Base-by-base conservation (phyloP, 2,888 invertebrate species). In the Furcula furcula region DNA sequence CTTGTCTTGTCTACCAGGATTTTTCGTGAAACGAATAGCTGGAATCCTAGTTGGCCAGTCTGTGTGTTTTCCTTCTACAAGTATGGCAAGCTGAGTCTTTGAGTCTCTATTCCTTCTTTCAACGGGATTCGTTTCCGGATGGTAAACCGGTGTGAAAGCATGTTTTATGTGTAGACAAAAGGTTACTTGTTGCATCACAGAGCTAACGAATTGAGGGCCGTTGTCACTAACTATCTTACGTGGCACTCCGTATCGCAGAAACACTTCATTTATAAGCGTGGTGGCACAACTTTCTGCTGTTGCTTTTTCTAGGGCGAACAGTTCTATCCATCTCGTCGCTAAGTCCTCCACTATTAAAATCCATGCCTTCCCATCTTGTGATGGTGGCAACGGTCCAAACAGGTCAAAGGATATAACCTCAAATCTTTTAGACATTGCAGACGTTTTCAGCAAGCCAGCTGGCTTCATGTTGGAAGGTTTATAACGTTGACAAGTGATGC, bases 371-470 rank as follows among this genome's bases (percentile, higher is more conserved):
- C n/a, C n/a, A n/a, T n/a, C n/a, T n/a, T n/a, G n/a, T n/a, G n/a
- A n/a, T n/a, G n/a, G n/a, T n/a, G n/a, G n/a, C n/a, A n/a, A n/a
- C n/a, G n/a, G n/a, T n/a, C n/a, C n/a, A n/a, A n/a, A n/a, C n/a
- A n/a, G n/a, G n/a, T n/a, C n/a, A n/a, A n/a, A n/a, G n/a, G n/a
- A n/a, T n/a, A n/a, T n/a, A 2, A 11, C 19, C 12, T 29, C 29
- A 19, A 29, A 29, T 16, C 43, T 11, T 13, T 28, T 7, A 7
- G 32, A 31, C 6, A 28, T 22, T 0, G 26, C 25, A 1, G 43
- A 19, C 0, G 38, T 36, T 25, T 43, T 38, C 0, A 36, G 20
- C 7, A 43, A 26, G 6, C 43, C 43, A 2, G 31, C 30, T 14
- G 34, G 41, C 5, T 42, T 42, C 10, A 14, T 2, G 14, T 37